Percentiles rank a stretch among this genome's conserved stretches.
Conservation (phyloP, 2,888 invertebrate genomes). For the Amphiduros pacificus region DNA sequence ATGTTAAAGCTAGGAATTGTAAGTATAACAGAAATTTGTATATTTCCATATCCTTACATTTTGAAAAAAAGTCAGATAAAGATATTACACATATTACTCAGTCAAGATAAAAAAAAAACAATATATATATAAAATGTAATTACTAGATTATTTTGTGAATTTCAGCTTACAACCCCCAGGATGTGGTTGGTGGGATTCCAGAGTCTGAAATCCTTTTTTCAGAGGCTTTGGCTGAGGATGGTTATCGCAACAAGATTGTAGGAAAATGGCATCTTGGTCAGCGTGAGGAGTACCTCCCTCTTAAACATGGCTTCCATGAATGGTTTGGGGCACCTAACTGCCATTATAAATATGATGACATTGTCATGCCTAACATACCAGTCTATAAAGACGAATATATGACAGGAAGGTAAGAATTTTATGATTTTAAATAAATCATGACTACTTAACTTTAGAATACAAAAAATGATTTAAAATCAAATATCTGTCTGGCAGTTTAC, state of each 20-base stretch:
- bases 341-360: conserved; percentile 55
- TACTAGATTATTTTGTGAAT: conserved; percentile 2
- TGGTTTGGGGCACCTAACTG: conserved; percentile 57
- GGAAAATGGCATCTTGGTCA: conserved; percentile 60
- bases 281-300: conserved; percentile 48
- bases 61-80: no score
- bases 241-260: conserved; percentile 54
- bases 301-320: conserved; percentile 54
- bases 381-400: conserved; percentile 52
- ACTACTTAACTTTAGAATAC: not conserved
- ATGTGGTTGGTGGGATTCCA: conserved; percentile 56
- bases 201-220: conserved; percentile 51
- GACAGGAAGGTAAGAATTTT: conserved; percentile 49
- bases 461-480: not conserved
- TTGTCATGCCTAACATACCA: conserved; percentile 54
- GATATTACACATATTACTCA: no score
- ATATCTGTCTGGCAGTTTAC: not conserved
- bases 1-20: conserved; percentile 51
- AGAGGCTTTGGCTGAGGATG: conserved; percentile 44
- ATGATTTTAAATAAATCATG: not conserved
- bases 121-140: no score
- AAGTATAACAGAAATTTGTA: conserved; percentile 7
- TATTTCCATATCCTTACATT: no score
- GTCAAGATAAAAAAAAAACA: no score
- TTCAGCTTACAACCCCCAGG: conserved; percentile 54